Conservation (phyloP, 1,140 invertebrate species). For the Oryctes rhinoceros region DNA sequence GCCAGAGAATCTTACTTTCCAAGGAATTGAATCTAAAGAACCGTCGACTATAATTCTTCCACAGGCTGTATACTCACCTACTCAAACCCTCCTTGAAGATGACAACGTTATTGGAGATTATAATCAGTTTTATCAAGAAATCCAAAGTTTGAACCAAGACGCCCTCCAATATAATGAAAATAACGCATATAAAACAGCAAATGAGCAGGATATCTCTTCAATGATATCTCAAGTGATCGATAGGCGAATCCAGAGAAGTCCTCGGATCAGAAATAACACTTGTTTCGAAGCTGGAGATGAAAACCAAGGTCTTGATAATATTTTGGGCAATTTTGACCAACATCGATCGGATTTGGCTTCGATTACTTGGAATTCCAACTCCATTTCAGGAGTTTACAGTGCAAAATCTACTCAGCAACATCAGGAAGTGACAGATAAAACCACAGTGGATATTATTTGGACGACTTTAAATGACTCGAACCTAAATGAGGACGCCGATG, state of each 20-base stretch:
- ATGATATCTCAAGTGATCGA: background rate
- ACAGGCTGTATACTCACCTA: background rate
- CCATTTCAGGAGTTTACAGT: background rate
- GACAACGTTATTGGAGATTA: background rate
- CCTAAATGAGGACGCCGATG: slow-evolving; percentile 5
- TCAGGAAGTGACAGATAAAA: background rate
- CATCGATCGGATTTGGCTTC: background rate
- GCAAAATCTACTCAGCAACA: slow-evolving; percentile 29
- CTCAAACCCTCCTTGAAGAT: background rate
- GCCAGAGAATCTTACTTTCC: background rate
- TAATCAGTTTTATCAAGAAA: background rate
- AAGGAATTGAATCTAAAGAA: background rate
- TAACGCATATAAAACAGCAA: too few relatives aligned
- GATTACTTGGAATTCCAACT: background rate
- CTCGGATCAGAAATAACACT: background rate
- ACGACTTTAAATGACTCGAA: background rate
- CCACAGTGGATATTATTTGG: background rate
- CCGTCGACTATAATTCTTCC: background rate
- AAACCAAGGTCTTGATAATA: background rate
- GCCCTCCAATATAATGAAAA: too few relatives aligned
- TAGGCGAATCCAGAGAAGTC: background rate
- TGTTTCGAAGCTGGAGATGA: background rate
- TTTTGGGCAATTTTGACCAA: background rate
- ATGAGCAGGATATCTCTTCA: background rate
- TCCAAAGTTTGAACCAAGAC: background rate